Evolutionary conservation across 1,140 invertebrate genomes (phyloP).

Genomic region (Ctenoplectra terminalis): DNA sequence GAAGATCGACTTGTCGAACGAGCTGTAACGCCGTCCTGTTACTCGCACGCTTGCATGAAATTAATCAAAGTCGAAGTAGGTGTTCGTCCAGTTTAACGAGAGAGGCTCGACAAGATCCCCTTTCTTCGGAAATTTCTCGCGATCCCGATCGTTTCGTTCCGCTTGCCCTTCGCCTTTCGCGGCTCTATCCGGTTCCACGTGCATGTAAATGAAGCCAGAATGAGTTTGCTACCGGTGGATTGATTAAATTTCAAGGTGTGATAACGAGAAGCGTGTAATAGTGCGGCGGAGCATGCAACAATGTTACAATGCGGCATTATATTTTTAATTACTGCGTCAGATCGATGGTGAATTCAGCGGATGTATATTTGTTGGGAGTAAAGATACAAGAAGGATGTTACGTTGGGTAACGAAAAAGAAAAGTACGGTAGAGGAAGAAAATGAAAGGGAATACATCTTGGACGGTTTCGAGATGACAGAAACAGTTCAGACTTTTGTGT

Average conservation of each 20-base stretch:
- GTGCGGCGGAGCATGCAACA: conserved; percentile 16
- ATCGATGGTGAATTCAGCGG: neutral
- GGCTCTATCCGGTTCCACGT: conserved; percentile 23
- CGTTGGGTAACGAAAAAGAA: neutral
- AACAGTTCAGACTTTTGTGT: too few relatives aligned
- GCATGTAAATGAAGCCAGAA: conserved; percentile 42
- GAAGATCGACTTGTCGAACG: conserved; percentile 70
- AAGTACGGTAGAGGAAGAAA: neutral
- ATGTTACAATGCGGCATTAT: conserved; percentile 30
- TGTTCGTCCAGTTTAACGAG: conserved; percentile 17
- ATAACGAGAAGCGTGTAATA: conserved; percentile 40
- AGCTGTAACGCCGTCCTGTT: conserved; percentile 71
- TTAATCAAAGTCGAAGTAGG: conserved; percentile 39
- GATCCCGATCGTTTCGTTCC: conserved; percentile 17
- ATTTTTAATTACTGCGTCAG: conserved; percentile 40
- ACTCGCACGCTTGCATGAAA: conserved; percentile 48
- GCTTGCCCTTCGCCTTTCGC: conserved; percentile 34
- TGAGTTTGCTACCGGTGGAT: conserved; percentile 23
- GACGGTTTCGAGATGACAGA: neutral
- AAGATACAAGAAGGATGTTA: neutral
- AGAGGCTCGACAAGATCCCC: neutral
- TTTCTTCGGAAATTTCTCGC: conserved; percentile 35
- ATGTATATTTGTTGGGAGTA: neutral
- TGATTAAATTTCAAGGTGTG: conserved; percentile 52
- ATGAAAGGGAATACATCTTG: neutral